These are phyloP conservation scores for Adelphocoris suturalis DNA, from an alignment of 2,888 invertebrate genomes.

Conservation along the genomic window DNA sequence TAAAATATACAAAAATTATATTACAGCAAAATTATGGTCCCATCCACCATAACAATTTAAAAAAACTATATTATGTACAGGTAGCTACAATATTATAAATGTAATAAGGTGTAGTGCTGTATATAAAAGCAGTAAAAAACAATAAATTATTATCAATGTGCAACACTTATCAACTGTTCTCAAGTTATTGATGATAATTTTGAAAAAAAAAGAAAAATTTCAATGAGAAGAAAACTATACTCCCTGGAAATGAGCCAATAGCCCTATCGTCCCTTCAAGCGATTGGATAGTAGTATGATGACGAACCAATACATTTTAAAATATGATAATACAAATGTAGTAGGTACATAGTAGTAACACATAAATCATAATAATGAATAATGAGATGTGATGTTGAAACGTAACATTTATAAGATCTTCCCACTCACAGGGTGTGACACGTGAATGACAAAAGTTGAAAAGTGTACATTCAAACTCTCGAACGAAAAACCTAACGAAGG, in stretches of 20 bases:
- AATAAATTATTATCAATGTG: not conserved
- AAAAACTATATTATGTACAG: not conserved
- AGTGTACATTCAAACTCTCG: no score
- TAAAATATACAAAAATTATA: not conserved
- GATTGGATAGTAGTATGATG: not conserved
- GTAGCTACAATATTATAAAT: not conserved
- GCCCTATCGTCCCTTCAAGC: not conserved
- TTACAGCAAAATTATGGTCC: constrained; percentile 13
- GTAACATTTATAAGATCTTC: no score
- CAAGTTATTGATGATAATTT: constrained; percentile 32
- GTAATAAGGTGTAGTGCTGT: constrained; percentile 48
- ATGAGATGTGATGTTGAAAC: no score
- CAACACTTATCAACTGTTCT: constrained; percentile 48
- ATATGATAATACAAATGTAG: no score
- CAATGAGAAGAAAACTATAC: not conserved
- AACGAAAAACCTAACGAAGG: no score
- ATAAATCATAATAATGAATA: no score
- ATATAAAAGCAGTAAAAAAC: constrained; percentile 43
- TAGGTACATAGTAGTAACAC: no score
- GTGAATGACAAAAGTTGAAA: no score
- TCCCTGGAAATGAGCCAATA: constrained; percentile 41
- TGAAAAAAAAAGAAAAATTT: not conserved
- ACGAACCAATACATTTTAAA: no score
- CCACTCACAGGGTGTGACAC: no score
- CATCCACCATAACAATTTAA: constrained; percentile 15